Evolutionary conservation across 2,888 invertebrate genomes (phyloP).

Genomic region (Catotricha subobsoleta): DNA sequence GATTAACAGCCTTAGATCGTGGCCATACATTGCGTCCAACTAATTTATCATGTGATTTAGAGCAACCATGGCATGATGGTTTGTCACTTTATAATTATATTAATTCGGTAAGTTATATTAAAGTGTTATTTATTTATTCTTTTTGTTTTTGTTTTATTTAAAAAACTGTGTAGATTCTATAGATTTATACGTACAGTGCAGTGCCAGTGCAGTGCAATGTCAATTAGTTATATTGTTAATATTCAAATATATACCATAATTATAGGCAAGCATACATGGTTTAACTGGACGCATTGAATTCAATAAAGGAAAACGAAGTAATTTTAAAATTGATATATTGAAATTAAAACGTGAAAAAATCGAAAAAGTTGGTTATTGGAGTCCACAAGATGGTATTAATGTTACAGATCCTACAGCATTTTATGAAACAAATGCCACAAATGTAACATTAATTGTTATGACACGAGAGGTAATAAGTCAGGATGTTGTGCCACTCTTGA

Average conservation of each 20-base stretch:
- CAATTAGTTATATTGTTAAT: too few relatives aligned
- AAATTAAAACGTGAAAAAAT: slow-evolving; percentile 62
- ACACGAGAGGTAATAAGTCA: slow-evolving; percentile 75
- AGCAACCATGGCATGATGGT: slow-evolving; percentile 63
- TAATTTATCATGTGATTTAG: slow-evolving; percentile 69
- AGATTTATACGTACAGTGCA: background rate
- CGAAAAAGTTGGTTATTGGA: slow-evolving; percentile 70
- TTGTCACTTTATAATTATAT: slow-evolving; percentile 56
- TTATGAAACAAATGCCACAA: slow-evolving; percentile 61
- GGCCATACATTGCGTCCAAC: slow-evolving; percentile 48
- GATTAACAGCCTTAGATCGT: slow-evolving; percentile 50
- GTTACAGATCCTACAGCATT: slow-evolving; percentile 75
- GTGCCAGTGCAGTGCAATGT: background rate
- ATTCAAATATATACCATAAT: background rate
- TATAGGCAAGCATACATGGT: slow-evolving; percentile 62
- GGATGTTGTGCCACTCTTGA: too few relatives aligned
- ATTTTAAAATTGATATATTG: slow-evolving; percentile 70
- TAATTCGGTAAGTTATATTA: slow-evolving; percentile 37
- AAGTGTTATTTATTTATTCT: background rate
- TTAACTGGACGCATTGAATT: slow-evolving; percentile 78
- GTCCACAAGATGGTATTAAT: slow-evolving; percentile 51
- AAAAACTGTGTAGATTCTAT: background rate
- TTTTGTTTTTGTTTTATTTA: background rate
- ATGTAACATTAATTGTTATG: slow-evolving; percentile 78
- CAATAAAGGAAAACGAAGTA: slow-evolving; percentile 62